Evolutionary conservation across 2,888 invertebrate genomes (phyloP).

Genomic region (Macaria notata): DNA sequence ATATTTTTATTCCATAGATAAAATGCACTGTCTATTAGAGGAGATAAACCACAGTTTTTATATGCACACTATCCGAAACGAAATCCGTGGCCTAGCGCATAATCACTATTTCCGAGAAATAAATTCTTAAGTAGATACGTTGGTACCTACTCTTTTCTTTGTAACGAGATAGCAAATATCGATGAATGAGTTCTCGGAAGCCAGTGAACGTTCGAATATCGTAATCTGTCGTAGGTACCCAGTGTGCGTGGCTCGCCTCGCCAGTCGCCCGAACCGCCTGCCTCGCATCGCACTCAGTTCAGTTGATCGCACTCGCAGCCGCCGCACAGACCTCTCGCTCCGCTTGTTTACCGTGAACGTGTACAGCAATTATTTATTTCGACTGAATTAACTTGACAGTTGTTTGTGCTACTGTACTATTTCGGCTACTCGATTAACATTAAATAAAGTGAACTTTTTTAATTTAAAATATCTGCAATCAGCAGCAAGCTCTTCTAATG

Average conservation of each 20-base stretch:
- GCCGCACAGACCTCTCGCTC: too few relatives aligned
- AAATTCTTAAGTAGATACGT: background rate
- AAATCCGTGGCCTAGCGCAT: too few relatives aligned
- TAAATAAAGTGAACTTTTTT: background rate
- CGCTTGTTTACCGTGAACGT: background rate
- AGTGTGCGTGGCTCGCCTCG: background rate
- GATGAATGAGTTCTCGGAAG: slow-evolving; percentile 72
- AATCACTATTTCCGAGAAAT: background rate
- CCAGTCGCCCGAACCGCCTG: background rate
- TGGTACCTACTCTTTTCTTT: slow-evolving; percentile 8
- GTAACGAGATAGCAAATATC: slow-evolving; percentile 46
- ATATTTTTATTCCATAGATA: too few relatives aligned
- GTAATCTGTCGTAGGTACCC: slow-evolving; percentile 9
- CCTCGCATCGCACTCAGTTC: too few relatives aligned
- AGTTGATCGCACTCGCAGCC: too few relatives aligned
- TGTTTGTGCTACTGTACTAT: background rate
- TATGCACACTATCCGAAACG: too few relatives aligned
- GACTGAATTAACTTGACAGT: background rate
- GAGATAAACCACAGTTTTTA: too few relatives aligned
- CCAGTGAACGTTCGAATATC: slow-evolving; percentile 50
- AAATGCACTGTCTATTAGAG: too few relatives aligned
- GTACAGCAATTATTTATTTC: background rate
- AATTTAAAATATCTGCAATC: background rate
- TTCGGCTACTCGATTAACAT: too few relatives aligned
- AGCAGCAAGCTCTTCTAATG: slow-evolving; percentile 7